Base-by-base conservation (phyloP, 92 coral and sea anemone genomes). In the Actinostola sp. region DNA sequence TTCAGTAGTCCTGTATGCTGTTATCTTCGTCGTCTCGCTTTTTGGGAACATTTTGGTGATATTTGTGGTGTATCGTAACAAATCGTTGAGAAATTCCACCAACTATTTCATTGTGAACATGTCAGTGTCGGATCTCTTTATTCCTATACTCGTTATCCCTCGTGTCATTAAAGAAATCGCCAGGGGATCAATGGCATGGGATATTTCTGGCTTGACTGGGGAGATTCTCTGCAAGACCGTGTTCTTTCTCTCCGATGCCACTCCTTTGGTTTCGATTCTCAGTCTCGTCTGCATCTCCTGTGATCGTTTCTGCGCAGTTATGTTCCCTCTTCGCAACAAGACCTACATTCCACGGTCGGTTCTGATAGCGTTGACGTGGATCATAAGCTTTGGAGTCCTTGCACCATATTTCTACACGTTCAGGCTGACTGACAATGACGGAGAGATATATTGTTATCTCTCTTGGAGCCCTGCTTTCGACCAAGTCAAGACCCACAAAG, bases 41-140 rank as follows among this genome's bases (percentile, higher is more conserved):
- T 13, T 75, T 10, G 81, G 81, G 21, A 75, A 75, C 65, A 32
- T 52, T 28, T 44, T 66, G 51, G 81, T 75, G n/a, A 66, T 75
- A 2, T 1, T 62, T 0, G 61, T 75, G 3, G 69, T 75, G 10
- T 66, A 61, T 23, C n/a, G 81, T 10, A 75, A 61, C 55, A 66
- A 60, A n/a, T 31, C 62, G 27, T 23, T 75, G 63, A 21, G 81
- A 16, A 73, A 74, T 42, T 59, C 82, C 2, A 70, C 78, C 15
- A 78, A 76, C 62, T 77, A 34, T 39, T 70, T 83, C 38, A 75
- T 83, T 25, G 78, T 83, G 19, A 83, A 70, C 83, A 83, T 83
- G 88, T 83, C 88, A 2, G 61, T 70, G 10, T 83, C 88, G 9
- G 88, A 83, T 57, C 44, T 83, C 20, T 31, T 83, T 23, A 61